Evolutionary conservation across 2,113 vertebrate genomes (phyloP), one percentile per base, ranked within the genome.

Genomic region (Manacus vitellinus): DNA sequence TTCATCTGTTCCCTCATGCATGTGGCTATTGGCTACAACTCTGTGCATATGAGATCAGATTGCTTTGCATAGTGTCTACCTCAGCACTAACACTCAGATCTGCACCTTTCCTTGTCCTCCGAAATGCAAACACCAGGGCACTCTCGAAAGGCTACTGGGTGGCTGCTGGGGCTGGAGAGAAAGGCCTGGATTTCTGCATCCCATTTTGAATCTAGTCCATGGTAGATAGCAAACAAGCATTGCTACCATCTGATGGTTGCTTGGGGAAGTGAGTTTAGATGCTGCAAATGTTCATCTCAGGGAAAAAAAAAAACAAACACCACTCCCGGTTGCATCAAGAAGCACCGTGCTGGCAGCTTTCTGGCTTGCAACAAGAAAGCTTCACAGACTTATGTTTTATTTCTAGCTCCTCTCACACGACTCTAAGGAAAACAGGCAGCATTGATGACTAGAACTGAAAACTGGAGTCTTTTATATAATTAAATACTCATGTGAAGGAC

Each of bases 241-340:
- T 97, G 95, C 95, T 97, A 97, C 95, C 95, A 96, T 95, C 94
- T 96, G 92, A 96, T 96, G 92, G 96, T 94, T 96, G 95, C 95
- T 95, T 85, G 63, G 39, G 94, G 96, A 97, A 97, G 89, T 96
- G 96, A 96, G 94, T 96, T 94, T 88, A 84, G 92, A 94, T 84
- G 85, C 91, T 94, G 91, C 47, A 84, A 95, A 70, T 84, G 46
- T 30, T 95, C 44, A 15, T 88, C 70, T 93, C 66, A 0, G 91
- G 23, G 11, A 13, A 22, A 56, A 56, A 56, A 35, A 58, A 85
- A 86, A 35, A 35, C n/a, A 89, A 41, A 4, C 68, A 79, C 49
- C 43, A 12, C 51, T 94, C 79, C 35, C 6, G 1, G 1, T 66
- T 27, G 41, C 85, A 89, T 79, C 73, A 55, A 82, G 71, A 43